Evolutionary conservation across 2,888 invertebrate species (phyloP), one percentile per base, ranked within the genome.

Genomic region (Synanthedon tipuliformis): DNA sequence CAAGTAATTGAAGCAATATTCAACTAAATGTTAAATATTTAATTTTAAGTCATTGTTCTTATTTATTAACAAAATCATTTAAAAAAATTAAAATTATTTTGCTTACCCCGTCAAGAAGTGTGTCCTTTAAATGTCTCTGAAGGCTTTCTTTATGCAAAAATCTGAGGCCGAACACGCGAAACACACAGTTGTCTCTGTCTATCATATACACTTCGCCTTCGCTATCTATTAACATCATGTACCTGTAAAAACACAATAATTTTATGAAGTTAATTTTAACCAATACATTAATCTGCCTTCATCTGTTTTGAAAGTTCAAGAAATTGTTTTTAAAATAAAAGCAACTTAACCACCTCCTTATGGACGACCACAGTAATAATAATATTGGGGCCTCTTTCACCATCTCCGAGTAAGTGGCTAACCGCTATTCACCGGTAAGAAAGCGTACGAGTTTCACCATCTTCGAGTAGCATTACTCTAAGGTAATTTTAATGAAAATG

Each of bases 201-300:
- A 99, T 87, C 87, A 99, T 96, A 73, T 94, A 99, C 13, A 98
- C 90, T 71, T 96, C 92, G 59, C 94, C 90, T 61, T 91, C 90
- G 18, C 93, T 94, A 64, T 95, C 92, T 59, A 99, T 96, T 48
- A 98, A 85, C 96, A 99, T 96, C 95, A 99, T 95, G 75, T 97
- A 99, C 68, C 98, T 94, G 70, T 18, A 59, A 58, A 41, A 40
- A 52, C 41, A 34, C 34, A 34, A 34, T 34, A 34, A 34, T 27
- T 23, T 4, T 23, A n/a, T n/a, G n/a, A n/a, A n/a, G n/a, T n/a
- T n/a, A n/a, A n/a, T n/a, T n/a, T n/a, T n/a, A n/a, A n/a, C n/a
- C n/a, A n/a, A n/a, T n/a, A n/a, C n/a, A n/a, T n/a, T n/a, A n/a
- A n/a, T n/a, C n/a, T n/a, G n/a, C n/a, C n/a, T n/a, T n/a, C n/a